A percentile compares a stretch with the other conserved stretches of the same genome.
phyloP scores from a whole-genome alignment of 2,113 vertebrate species.

The Alectura lathami region DNA sequence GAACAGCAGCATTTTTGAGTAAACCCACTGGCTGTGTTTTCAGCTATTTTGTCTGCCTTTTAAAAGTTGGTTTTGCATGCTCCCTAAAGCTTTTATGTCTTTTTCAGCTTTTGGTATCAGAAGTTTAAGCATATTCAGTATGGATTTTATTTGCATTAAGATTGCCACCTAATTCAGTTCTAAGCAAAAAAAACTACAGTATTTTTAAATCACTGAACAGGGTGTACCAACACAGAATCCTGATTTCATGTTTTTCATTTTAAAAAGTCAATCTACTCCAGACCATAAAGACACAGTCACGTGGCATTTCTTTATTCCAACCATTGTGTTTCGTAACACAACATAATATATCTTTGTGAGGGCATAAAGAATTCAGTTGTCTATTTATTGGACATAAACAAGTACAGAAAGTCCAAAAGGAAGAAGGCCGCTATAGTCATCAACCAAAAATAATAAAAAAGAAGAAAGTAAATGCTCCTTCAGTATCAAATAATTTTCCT shows the following conservation, averaged over 20 bases:
- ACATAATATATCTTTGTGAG: not conserved
- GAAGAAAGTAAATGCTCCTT: not conserved
- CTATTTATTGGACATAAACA: not conserved
- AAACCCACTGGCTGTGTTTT: not conserved
- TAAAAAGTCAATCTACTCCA: slow-evolving; percentile 30
- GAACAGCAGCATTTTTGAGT: not conserved
- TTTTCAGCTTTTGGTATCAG: not conserved
- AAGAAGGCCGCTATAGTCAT: not conserved
- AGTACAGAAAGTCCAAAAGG: not conserved
- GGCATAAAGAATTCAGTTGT: not conserved
- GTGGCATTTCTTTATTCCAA: not conserved
- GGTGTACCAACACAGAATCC: not conserved
- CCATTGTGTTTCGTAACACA: not conserved
- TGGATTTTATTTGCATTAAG: not conserved
- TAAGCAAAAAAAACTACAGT: not conserved
- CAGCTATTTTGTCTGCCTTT: not conserved
- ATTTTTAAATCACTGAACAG: slow-evolving; percentile 19
- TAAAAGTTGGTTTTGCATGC: not conserved
- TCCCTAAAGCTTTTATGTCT: not conserved
- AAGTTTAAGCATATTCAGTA: not conserved
- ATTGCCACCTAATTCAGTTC: not conserved
- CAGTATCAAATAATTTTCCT: not conserved
- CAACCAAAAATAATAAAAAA: not conserved
- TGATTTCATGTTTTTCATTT: slow-evolving; percentile 41
- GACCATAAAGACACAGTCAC: not conserved